Evolutionary conservation across 2,797 vertebrate genomes (phyloP).

Genomic region (Gastrophryne carolinensis): DNA sequence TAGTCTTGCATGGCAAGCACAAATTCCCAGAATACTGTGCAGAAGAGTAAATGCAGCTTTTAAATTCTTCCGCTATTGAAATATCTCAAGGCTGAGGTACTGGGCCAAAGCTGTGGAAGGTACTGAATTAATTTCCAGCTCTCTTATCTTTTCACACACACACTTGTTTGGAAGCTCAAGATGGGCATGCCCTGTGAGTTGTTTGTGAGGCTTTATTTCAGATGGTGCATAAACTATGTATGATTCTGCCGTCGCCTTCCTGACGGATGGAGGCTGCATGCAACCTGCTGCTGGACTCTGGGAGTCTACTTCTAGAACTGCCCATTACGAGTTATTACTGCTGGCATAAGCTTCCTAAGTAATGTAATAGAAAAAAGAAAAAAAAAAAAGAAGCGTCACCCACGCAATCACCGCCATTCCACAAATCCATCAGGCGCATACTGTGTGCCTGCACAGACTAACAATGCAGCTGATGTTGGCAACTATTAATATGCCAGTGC

Average conservation of each 20-base stretch:
- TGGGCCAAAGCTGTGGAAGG: neutral
- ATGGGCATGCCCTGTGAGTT: neutral
- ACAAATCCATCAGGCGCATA: conserved; percentile 23
- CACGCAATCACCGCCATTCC: conserved; percentile 20
- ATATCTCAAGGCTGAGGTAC: neutral
- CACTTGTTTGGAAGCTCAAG: neutral
- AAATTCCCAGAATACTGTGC: conserved; percentile 16
- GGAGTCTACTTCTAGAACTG: neutral
- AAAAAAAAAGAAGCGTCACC: conserved; percentile 36
- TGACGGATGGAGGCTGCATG: neutral
- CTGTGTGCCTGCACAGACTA: conserved; percentile 25
- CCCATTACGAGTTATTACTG: conserved; percentile 36
- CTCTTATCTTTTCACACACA: neutral
- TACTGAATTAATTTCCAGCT: neutral
- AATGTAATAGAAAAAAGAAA: conserved; percentile 36
- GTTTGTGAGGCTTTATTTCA: neutral
- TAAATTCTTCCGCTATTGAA: neutral
- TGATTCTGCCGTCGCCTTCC: neutral
- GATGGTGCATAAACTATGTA: neutral
- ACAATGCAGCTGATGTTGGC: conserved; percentile 28
- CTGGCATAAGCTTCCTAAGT: conserved; percentile 36
- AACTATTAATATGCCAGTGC: conserved; percentile 25
- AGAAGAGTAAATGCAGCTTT: neutral
- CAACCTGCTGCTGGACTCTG: conserved; percentile 24
- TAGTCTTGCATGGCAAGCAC: conserved; percentile 30